phyloP scores from a whole-genome alignment of 2,888 invertebrate species.

The Epicampocera succincta region DNA sequence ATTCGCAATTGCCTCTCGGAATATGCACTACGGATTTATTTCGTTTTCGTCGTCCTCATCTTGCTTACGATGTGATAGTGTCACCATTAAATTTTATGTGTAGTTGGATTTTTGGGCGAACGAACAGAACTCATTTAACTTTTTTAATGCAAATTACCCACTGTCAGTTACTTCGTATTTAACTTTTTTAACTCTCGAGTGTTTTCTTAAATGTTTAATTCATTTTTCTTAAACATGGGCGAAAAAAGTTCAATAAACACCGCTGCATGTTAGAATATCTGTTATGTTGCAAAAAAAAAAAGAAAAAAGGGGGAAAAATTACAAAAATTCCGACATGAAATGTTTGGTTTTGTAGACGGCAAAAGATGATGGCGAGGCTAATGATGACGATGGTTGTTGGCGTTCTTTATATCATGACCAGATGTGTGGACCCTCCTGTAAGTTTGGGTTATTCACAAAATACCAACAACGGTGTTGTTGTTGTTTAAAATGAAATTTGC shows the following conservation, averaged over 20 bases:
- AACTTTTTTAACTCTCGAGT: slow-evolving; percentile 34
- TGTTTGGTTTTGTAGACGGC: slow-evolving; percentile 56
- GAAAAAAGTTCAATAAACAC: slow-evolving; percentile 65
- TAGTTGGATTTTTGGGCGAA: too few species aligned
- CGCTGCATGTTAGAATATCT: slow-evolving; percentile 68
- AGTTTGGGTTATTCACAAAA: slow-evolving; percentile 55
- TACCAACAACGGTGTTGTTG: slow-evolving; percentile 50
- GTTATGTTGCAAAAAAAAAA: slow-evolving; percentile 58
- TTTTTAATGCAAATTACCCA: too few species aligned
- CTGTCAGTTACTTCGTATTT: too few species aligned
- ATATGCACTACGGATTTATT: too few species aligned
- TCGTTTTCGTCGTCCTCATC: too few species aligned
- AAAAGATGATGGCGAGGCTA: slow-evolving; percentile 59
- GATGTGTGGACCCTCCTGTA: slow-evolving; percentile 68
- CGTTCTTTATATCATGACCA: slow-evolving; percentile 59
- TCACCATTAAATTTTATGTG: too few species aligned
- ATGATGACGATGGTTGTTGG: slow-evolving; percentile 43
- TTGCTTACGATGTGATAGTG: too few species aligned
- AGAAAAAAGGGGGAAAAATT: slow-evolving; percentile 44
- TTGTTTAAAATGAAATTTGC: slow-evolving; percentile 59
- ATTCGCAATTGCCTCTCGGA: too few species aligned
- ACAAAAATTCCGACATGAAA: slow-evolving; percentile 69
- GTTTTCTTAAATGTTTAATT: slow-evolving; percentile 30
- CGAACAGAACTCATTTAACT: too few species aligned
- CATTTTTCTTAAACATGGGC: slow-evolving; percentile 48